Conservation (phyloP, 2,113 vertebrate genomes). For the Noturus placidus region DNA sequence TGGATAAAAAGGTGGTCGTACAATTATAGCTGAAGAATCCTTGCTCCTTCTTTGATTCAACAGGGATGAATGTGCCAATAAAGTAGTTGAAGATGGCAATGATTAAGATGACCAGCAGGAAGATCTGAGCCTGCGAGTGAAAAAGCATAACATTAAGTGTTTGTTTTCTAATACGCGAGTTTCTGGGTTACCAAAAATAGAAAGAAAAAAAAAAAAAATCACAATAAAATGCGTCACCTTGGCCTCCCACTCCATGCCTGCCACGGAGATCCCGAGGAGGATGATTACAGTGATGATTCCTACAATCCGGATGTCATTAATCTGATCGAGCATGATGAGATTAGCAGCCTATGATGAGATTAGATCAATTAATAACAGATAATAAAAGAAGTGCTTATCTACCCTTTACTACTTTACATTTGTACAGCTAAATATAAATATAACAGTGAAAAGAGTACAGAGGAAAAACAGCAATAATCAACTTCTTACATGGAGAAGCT, state of each 20-base stretch:
- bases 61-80: constrained; percentile 88
- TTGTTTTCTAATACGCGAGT: background rate
- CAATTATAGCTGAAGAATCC: constrained; percentile 92
- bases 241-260: constrained; percentile 99
- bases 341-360: constrained; percentile 70
- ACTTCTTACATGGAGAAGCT: constrained; percentile 83
- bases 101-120: constrained; percentile 88
- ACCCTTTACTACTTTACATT: background rate
- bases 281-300: constrained; percentile 92
- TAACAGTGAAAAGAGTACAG: background rate
- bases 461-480: background rate
- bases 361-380: background rate
- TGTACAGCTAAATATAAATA: background rate
- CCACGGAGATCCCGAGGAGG: constrained; percentile 92
- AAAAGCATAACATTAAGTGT: constrained; percentile 18
- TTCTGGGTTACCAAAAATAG: background rate
- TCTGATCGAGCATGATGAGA: constrained; percentile 83
- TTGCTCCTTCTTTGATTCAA: constrained; percentile 80
- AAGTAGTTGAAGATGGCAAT: constrained; percentile 89
- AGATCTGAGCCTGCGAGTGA: constrained; percentile 85
- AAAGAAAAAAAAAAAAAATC: background rate
- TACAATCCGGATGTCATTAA: constrained; percentile 91
- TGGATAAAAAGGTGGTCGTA: constrained; percentile 58
- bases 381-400: background rate
- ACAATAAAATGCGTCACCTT: constrained; percentile 75